Evolutionary conservation across 2,888 invertebrate species (phyloP), one percentile per base, ranked within the genome.

Genomic region (Terebella lapidaria): DNA sequence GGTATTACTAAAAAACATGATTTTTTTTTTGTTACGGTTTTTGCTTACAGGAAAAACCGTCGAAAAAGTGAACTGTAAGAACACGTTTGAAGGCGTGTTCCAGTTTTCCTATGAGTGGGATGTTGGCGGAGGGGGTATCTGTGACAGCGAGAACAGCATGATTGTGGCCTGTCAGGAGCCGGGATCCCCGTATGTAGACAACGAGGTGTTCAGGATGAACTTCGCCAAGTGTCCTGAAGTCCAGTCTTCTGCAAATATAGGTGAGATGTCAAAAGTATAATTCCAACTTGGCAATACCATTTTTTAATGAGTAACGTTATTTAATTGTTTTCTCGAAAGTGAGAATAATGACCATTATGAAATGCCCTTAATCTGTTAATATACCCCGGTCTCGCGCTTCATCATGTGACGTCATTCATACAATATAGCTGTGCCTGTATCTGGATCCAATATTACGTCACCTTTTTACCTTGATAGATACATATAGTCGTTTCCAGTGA

Each of bases 151-250:
- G 0, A 92, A 91, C 80, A 92, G 92, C 2, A 88, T 90, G 74
- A 93, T 96, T 67, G 54, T 87, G 71, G 94, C 95, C 0, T 96
- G 96, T 77, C 96, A 96, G 83, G 91, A 91, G 22, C 92, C 95
- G 2, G 96, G 96, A 61, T 93, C 94, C 10, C 92, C 94, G 78
- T 96, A 94, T 65, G 94, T 94, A 68, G 92, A 94, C 55, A 96
- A 96, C 83, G 93, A 95, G 78, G 94, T 95, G 80, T 95, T 96
- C 75, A 91, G 92, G 72, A 93, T 96, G 68, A 92, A 92, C 0
- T 96, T 94, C 78, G 89, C 90, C 68, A 88, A 88, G 72, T 96
- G 96, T 76, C 62, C 70, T 1, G 73, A 70, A 51, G 75, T 78
- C 1, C 65, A 69, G 15, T 72, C 73, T 1, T 76, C 77, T 1